phyloP scores from a whole-genome alignment of 2,797 vertebrate species.

The Pteropus rufus region DNA sequence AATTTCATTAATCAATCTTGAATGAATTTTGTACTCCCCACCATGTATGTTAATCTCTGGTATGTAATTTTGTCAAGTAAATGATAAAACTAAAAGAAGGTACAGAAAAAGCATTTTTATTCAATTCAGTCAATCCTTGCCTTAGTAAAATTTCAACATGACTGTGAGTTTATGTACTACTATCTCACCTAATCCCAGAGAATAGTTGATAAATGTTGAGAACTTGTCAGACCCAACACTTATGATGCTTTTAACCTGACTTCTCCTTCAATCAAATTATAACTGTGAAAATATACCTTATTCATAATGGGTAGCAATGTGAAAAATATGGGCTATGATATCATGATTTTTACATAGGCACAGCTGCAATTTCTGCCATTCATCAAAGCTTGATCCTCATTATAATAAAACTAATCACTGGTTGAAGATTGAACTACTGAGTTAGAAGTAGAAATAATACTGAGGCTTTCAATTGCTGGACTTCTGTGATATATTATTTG shows the following conservation, averaged over 20 bases:
- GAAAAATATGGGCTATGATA: not conserved
- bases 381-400: not conserved
- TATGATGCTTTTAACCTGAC: not conserved
- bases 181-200: not conserved
- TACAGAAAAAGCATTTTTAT: not conserved
- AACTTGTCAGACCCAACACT: not conserved
- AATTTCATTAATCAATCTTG: conserved; percentile 49
- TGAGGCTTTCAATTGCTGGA: not conserved
- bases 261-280: not conserved
- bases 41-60: conserved; percentile 49
- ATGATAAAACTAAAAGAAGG: conserved; percentile 37
- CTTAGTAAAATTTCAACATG: conserved; percentile 29
- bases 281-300: not conserved
- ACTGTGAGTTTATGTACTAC: not conserved
- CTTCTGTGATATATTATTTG: not conserved
- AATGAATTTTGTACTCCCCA: conserved; percentile 13
- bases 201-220: not conserved
- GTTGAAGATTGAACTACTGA: not conserved
- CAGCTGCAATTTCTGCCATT: not conserved
- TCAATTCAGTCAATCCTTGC: not conserved
- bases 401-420: not conserved
- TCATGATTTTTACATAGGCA: not conserved
- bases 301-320: not conserved
- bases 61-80: conserved; percentile 47
- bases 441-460: not conserved